These are phyloP conservation scores for Ceyx cyanopectus DNA, from an alignment of 2,113 vertebrate species.

Conservation along the genomic window DNA sequence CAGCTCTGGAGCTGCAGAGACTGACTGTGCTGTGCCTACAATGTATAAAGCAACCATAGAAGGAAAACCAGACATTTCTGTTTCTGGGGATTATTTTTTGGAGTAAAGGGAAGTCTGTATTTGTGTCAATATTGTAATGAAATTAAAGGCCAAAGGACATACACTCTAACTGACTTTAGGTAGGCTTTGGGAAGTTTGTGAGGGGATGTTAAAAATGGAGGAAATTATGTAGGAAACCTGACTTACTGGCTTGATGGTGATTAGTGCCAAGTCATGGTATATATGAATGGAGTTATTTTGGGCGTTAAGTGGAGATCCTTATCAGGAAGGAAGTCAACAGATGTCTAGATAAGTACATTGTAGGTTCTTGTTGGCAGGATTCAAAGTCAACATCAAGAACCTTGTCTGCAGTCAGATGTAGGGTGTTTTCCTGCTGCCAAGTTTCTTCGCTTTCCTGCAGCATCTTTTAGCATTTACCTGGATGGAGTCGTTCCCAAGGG, in stretches of 20 bases:
- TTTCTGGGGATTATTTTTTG: not conserved
- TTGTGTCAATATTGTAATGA: not conserved
- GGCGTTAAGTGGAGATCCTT: not conserved
- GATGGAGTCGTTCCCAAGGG: not conserved
- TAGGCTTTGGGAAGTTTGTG: not conserved
- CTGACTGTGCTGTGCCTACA: not conserved
- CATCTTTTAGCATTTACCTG: not conserved
- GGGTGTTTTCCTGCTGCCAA: not conserved
- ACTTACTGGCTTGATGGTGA: not conserved
- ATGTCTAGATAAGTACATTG: not conserved
- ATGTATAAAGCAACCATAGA: not conserved
- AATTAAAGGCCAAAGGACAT: not conserved
- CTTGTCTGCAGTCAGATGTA: not conserved
- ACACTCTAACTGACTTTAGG: not conserved
- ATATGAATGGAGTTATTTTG: not conserved
- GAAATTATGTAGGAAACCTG: not conserved
- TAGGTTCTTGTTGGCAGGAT: not conserved
- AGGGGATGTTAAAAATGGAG: not conserved
- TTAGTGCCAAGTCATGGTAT: not conserved
- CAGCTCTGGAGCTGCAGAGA: not conserved
- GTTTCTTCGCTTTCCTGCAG: not conserved
- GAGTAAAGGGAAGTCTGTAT: not conserved
- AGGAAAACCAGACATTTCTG: not conserved
- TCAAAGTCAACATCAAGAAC: not conserved
- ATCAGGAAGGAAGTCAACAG: not conserved